These are phyloP conservation scores for Trochalopteron elliotii DNA, from an alignment of 2,113 vertebrate genomes.

Conservation along the genomic window DNA sequence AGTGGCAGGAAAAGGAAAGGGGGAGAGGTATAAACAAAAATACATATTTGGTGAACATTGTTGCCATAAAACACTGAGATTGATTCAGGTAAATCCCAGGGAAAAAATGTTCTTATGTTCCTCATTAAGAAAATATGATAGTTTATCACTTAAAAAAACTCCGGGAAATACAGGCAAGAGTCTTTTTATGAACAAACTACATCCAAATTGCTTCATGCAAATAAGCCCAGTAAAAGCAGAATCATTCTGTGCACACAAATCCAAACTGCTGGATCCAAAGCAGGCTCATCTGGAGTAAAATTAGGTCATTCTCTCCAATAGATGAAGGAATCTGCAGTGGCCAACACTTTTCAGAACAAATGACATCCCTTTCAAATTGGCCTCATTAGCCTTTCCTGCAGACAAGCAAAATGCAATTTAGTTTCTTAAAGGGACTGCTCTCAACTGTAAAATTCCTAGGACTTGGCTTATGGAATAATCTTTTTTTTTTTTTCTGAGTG, in stretches of 20 bases:
- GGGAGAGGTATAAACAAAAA: background rate
- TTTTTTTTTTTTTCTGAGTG: background rate
- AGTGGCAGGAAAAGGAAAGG: background rate
- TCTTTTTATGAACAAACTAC: background rate
- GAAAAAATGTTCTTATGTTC: background rate
- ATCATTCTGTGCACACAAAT: background rate
- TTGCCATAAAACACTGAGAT: background rate
- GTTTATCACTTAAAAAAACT: slow-evolving; percentile 12
- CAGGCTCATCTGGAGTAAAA: slow-evolving; percentile 37
- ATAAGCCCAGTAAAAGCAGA: background rate
- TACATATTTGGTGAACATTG: background rate
- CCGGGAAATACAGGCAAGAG: background rate
- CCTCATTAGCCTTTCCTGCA: slow-evolving; percentile 30
- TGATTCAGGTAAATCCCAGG: background rate
- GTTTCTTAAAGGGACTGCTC: slow-evolving; percentile 25
- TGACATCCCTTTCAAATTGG: background rate
- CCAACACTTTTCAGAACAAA: slow-evolving; percentile 2
- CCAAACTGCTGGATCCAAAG: background rate
- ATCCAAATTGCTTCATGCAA: slow-evolving; percentile 29
- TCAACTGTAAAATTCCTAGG: slow-evolving; percentile 41
- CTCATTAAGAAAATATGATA: background rate
- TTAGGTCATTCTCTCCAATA: background rate
- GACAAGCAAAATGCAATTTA: slow-evolving; percentile 25
- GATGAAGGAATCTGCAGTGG: background rate
- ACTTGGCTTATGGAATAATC: background rate